These are phyloP conservation scores for Plagodis dolabraria DNA, from an alignment of 2,888 invertebrate genomes.

Conservation along the genomic window DNA sequence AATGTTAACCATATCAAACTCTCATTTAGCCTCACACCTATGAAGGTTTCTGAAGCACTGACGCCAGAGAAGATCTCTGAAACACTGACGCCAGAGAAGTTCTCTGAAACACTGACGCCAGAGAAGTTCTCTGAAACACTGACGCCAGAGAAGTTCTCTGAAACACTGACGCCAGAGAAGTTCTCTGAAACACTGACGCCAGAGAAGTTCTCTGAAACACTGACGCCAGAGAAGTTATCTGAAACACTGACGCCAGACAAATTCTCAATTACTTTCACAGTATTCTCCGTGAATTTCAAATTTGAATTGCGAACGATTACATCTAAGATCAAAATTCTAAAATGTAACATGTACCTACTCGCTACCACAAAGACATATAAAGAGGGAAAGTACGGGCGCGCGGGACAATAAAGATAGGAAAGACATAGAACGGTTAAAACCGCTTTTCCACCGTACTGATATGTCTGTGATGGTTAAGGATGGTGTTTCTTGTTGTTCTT, in stretches of 20 bases:
- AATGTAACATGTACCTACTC: slow-evolving; percentile 16
- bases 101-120: too few species aligned
- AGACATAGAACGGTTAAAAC: slow-evolving; percentile 42
- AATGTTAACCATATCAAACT: not conserved
- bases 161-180: too few species aligned
- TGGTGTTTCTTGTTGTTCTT: slow-evolving; percentile 90
- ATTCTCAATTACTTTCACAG: too few species aligned
- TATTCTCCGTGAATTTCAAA: slow-evolving; percentile 12
- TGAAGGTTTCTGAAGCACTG: too few species aligned
- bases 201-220: too few species aligned
- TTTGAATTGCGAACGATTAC: slow-evolving; percentile 19
- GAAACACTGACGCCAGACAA: too few species aligned
- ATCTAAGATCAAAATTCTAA: slow-evolving; percentile 14
- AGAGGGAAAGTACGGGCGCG: slow-evolving; percentile 49
- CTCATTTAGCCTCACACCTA: not conserved
- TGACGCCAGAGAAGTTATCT: too few species aligned
- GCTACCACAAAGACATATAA: slow-evolving; percentile 19
- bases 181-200: too few species aligned
- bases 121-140: too few species aligned
- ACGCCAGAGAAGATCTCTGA: too few species aligned
- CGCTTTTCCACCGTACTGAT: slow-evolving; percentile 79
- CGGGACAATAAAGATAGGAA: slow-evolving; percentile 44
- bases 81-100: too few species aligned
- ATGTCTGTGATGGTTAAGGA: slow-evolving; percentile 86
- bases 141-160: too few species aligned